Base-by-base conservation (phyloP, 1,140 invertebrate species). In the Hycleus cichorii region DNA sequence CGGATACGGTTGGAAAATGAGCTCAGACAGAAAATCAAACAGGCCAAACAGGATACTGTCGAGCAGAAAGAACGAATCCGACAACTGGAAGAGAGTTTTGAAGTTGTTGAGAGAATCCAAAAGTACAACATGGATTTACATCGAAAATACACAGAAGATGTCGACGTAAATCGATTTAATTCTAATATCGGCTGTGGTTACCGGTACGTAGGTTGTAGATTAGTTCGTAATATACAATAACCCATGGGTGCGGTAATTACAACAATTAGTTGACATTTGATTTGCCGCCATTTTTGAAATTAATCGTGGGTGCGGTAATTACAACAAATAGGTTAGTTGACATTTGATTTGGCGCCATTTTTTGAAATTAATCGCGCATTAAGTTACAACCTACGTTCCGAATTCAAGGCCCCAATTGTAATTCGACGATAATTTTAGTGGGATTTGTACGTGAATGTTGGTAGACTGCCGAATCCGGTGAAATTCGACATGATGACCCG, bases 381-480 rank as follows among this genome's bases (percentile, higher is more conserved):
- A 5, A 10, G 51, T 32, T 32, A 32, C 32, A 32, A 32, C 32
- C 32, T 5, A 32, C 32, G 4, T 32, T 5, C 4, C 32, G 32
- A 7, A 32, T 7, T 5, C 32, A 5, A 5, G 32, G 7, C 7
- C 32, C 4, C 7, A 5, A 32, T 32, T 32, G 32, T 5, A 32
- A 32, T 48, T 12, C 11, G 1, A 12, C 12, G 12, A 12, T 12
- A 12, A 42, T 69, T 75, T 27, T 65, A 86, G 72, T 86, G 84
- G 84, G 57, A 75, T 27, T 76, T 80, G 39, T 84, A 81, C 59
- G 74, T 84, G 69, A 76, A 76, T 6, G 86, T 83, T 63, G 80
- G 83, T 48, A 79, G 82, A 24, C 69, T 86, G n/a, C 84, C 84
- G 0, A 79, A 84, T 69, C 79, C 83, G 0, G 72, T 70, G 3